Evolutionary conservation across 2,113 vertebrate species (phyloP).

Genomic region (Camelus bactrianus): DNA sequence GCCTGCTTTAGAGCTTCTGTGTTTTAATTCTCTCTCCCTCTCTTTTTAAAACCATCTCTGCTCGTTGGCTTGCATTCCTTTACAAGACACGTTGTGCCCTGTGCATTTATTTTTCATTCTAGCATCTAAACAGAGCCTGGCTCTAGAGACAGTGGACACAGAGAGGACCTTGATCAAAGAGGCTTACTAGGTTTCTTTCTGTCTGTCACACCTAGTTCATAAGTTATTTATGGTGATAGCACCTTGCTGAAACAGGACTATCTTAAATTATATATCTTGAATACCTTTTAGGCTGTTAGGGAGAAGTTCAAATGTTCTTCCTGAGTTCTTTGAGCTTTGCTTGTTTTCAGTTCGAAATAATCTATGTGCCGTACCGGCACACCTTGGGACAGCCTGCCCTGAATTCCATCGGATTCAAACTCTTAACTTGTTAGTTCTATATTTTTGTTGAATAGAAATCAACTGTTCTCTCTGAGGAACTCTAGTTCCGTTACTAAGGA

Average conservation of each 20-base stretch:
- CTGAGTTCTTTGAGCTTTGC: background rate
- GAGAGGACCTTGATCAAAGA: background rate
- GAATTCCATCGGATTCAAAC: background rate
- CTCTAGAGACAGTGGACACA: background rate
- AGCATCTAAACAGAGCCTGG: background rate
- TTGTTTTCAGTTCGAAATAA: background rate
- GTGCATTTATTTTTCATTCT: background rate
- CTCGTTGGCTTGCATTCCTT: background rate
- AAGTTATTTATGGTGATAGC: background rate
- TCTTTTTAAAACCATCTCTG: background rate
- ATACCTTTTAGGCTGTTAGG: background rate
- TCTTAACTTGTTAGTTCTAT: background rate
- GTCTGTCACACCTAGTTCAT: background rate
- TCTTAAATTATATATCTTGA: background rate
- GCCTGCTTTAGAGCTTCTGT: background rate
- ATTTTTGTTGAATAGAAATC: slow-evolving; percentile 20
- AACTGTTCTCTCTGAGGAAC: background rate
- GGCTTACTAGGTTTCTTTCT: background rate
- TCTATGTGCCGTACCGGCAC: background rate
- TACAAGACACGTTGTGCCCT: background rate
- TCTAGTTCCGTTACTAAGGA: background rate
- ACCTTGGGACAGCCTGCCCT: background rate
- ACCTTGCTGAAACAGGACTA: background rate
- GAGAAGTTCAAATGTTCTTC: background rate
- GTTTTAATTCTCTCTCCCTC: background rate